These are phyloP conservation scores for Muricea muricata DNA, from an alignment of 92 coral and sea anemone genomes.

Conservation along the genomic window DNA sequence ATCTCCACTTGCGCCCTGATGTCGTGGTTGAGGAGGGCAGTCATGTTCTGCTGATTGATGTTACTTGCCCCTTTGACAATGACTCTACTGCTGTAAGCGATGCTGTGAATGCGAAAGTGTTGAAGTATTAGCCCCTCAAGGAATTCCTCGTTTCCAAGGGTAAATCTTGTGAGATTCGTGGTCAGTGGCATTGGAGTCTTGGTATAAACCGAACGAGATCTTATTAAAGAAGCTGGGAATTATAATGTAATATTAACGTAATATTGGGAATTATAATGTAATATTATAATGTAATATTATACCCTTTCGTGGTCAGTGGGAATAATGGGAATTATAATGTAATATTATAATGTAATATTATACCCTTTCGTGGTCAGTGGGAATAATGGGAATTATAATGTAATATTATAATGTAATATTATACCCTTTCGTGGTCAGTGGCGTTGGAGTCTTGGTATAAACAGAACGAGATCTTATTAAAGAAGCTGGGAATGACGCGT, in stretches of 20 bases:
- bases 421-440: conserved; percentile 30
- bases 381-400: too few relatives aligned
- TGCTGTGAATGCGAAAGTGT: not conserved
- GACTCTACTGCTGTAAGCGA: conserved; percentile 20
- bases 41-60: too few relatives aligned
- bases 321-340: too few relatives aligned
- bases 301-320: conserved; percentile 15
- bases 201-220: conserved; percentile 14
- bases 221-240: not conserved
- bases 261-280: not conserved
- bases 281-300: too few relatives aligned
- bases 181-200: too few relatives aligned
- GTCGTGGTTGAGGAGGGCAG: conserved; percentile 37
- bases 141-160: not conserved
- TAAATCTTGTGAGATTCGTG: too few relatives aligned
- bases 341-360: too few relatives aligned
- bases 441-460: conserved; percentile 43
- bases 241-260: not conserved
- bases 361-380: conserved; percentile 12
- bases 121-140: conserved; percentile 9
- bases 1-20: conserved; percentile 29
- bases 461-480: conserved; percentile 3
- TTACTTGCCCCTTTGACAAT: conserved; percentile 43
- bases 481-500: conserved; percentile 29
- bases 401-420: too few relatives aligned